Evolutionary conservation across 2,888 invertebrate species (phyloP).

Genomic region (Agrotis clavis): DNA sequence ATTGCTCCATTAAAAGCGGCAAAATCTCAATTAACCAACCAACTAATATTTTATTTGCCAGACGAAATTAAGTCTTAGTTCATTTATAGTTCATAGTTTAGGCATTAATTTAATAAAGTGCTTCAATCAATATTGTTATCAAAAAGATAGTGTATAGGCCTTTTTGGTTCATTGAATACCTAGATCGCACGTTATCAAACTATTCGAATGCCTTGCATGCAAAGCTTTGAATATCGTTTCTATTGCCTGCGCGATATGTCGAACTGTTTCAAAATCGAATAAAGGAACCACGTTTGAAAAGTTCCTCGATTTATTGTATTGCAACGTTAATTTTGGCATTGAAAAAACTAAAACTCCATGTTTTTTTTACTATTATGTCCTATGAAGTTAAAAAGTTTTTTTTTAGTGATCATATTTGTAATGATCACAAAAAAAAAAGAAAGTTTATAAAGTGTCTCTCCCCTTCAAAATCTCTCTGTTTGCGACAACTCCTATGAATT

Average conservation of each 20-base stretch:
- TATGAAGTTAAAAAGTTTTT: too few species aligned
- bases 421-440: too few species aligned
- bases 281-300: constrained; percentile 2
- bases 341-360: background rate
- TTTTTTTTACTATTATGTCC: too few species aligned
- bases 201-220: background rate
- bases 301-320: background rate
- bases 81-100: constrained; percentile 9
- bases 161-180: background rate
- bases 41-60: background rate
- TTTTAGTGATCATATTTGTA: too few species aligned
- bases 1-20: too few species aligned
- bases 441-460: too few species aligned
- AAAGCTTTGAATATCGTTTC: constrained; percentile 17
- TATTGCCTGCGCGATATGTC: background rate
- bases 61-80: constrained; percentile 14
- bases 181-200: background rate
- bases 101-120: constrained; percentile 12
- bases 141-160: background rate
- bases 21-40: constrained; percentile 17
- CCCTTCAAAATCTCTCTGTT: too few species aligned
- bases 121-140: constrained; percentile 11
- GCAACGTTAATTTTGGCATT: background rate
- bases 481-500: too few species aligned
- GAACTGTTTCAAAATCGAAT: constrained; percentile 4